Evolutionary conservation across 2,888 invertebrate genomes (phyloP).

Genomic region (Brenthis ino): DNA sequence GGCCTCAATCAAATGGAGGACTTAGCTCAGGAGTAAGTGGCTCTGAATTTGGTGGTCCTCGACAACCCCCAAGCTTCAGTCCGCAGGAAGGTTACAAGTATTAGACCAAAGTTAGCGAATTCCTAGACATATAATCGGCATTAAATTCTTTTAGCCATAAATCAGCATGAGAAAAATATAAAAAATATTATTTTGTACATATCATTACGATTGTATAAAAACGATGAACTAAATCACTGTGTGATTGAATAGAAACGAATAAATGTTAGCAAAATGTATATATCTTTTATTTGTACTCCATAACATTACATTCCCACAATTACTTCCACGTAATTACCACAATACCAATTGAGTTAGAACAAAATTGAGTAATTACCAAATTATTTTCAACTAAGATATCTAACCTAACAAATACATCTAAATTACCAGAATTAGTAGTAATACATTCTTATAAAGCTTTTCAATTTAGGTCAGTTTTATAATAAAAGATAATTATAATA

Average conservation of each 20-base stretch:
- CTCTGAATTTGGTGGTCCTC: conserved; percentile 66
- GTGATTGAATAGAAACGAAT: conserved; percentile 36
- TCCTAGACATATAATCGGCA: conserved; percentile 40
- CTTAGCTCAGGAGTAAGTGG: conserved; percentile 32
- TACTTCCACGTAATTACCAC: conserved; percentile 17
- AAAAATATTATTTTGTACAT: conserved; percentile 42
- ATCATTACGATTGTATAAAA: conserved; percentile 37
- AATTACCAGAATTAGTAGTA: background rate
- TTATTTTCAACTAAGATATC: conserved; percentile 20
- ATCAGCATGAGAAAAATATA: conserved; percentile 40
- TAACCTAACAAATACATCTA: background rate
- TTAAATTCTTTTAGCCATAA: conserved; percentile 42
- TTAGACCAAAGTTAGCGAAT: conserved; percentile 60
- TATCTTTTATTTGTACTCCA: conserved; percentile 9
- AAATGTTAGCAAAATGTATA: conserved; percentile 23
- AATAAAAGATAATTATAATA: too few relatives aligned
- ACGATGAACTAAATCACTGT: conserved; percentile 40
- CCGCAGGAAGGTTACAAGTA: conserved; percentile 75
- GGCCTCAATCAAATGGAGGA: conserved; percentile 32
- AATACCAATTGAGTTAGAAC: conserved; percentile 17
- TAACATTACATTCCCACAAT: conserved; percentile 10
- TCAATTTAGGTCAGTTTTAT: too few relatives aligned
- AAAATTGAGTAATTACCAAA: conserved; percentile 20
- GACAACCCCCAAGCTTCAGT: conserved; percentile 72
- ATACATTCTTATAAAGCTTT: too few relatives aligned